Evolutionary conservation across 2,797 vertebrate species (phyloP), one percentile per base, ranked within the genome.

Genomic region (Gorsachius magnificus): DNA sequence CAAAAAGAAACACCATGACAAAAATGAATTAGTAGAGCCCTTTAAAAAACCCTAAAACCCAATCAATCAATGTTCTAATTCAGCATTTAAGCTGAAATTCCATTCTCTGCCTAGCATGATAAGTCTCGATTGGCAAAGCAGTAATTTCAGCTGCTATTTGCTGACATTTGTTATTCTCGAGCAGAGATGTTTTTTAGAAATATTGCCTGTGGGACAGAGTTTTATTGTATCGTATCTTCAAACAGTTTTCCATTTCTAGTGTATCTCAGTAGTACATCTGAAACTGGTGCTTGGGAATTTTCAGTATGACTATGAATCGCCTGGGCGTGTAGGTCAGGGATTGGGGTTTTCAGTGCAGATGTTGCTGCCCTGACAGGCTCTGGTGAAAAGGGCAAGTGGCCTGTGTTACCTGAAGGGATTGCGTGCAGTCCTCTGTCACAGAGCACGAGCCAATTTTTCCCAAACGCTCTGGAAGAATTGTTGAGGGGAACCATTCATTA

Each of bases 371-470:
- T 41, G 51, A 45, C 68, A 80, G 5, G 1, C 29, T 38, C 13
- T 6, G 7, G 19, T 50, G 66, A 25, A 26, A 61, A 60, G 45
- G 57, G 64, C 48, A 28, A 5, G 9, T 6, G 43, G 7, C 3
- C 10, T 46, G 9, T 24, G 53, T 45, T 16, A 36, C 38, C 28
- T 38, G 48, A 11, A 71, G 50, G 78, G 38, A 19, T 66, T 45
- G 0, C 11, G 0, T 6, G 11, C 28, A 4, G 14, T 69, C 75
- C 17, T 6, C 51, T 31, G 11, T 21, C 35, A 6, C 3, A 50
- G 25, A 26, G 28, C 10, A 0, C 68, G 45, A 2, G 22, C n/a
- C 14, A 3, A 0, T 25, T 50, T 50, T 51, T 54, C 31, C 41
- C 51, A 53, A 13, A 11, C 0, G 4, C 63, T 53, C 35, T 33